Evolutionary conservation across 2,113 vertebrate genomes (phyloP), one percentile per base, ranked within the genome.

Genomic region (Sinocyclocheilus maitianheensis): DNA sequence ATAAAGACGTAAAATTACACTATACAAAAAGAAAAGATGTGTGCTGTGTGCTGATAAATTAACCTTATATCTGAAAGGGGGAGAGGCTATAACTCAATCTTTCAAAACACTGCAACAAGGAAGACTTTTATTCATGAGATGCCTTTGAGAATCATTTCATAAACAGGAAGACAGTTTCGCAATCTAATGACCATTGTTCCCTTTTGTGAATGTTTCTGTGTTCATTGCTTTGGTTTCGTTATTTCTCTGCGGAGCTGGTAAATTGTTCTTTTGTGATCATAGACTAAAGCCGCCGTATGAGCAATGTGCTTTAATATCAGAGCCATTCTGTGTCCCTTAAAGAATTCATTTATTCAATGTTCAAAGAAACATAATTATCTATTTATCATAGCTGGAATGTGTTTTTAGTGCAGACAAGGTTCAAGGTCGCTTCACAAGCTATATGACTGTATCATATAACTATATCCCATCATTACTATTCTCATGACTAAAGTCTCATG

Each of bases 241-340:
- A 85, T 89, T 84, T 78, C 60, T 89, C 69, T 69, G 40, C 26
- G 30, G 63, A 76, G 72, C 78, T 55, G 51, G 78, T 72, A 89
- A 84, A 89, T 89, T 63, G 78, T 86, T 86, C 85, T 67, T 86
- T 88, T 88, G 75, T 79, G 83, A 86, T 69, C 67, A 81, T 86
- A 53, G 55, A 74, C 53, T 87, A 82, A 76, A 83, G 51, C 85
- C 30, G 51, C 26, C 83, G n/a, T 87, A 84, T 62, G 77, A 82
- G 65, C 67, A 85, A 85, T 71, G 69, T 60, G 77, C 40, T 82
- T 81, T 77, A 85, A 83, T 87, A 85, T 62, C 60, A 30, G 37
- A 40, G 43, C 77, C 72, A 77, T 80, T 77, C 79, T 26, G 63
- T 86, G 55, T 86, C 79, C 76, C 48, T 86, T 72, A 84, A 85